A percentile compares a stretch with the other conserved stretches of the same genome.
phyloP scores from a whole-genome alignment of 35 echinoderm and acorn worm species.

The Ptychodera flava region DNA sequence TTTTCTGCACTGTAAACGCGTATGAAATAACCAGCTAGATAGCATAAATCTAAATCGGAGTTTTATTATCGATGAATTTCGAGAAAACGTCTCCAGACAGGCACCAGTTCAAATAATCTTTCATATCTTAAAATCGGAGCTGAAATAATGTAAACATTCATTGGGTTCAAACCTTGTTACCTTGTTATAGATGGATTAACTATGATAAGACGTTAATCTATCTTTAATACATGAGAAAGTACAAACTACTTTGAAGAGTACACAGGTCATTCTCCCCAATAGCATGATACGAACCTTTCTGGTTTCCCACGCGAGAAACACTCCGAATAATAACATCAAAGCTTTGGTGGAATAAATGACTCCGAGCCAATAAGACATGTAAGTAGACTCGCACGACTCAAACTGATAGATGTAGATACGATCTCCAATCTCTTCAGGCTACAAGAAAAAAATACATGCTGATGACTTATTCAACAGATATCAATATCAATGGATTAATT shows the following conservation, averaged over 20 bases:
- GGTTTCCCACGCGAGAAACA: neutral
- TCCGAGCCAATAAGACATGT: neutral
- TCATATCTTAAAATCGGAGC: neutral
- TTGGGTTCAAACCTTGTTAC: too few relatives aligned
- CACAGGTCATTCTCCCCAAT: neutral
- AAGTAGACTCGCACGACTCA: neutral
- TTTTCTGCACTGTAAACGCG: too few relatives aligned
- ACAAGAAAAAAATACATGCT: neutral
- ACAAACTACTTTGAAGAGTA: neutral
- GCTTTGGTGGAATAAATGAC: neutral
- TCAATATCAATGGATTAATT: neutral
- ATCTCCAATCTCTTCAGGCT: neutral
- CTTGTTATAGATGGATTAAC: too few relatives aligned
- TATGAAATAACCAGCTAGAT: too few relatives aligned
- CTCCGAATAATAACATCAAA: neutral
- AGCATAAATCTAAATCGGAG: too few relatives aligned
- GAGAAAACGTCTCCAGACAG: too few relatives aligned
- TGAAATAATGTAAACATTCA: too few relatives aligned
- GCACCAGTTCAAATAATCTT: neutral
- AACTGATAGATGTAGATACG: neutral
- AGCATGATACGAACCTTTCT: neutral
- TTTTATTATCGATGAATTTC: too few relatives aligned
- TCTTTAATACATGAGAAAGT: neutral
- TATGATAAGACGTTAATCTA: too few relatives aligned
- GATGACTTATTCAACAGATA: neutral